Conservation (phyloP, 2,888 invertebrate species). For the Dasysyrphus albostriatus region DNA sequence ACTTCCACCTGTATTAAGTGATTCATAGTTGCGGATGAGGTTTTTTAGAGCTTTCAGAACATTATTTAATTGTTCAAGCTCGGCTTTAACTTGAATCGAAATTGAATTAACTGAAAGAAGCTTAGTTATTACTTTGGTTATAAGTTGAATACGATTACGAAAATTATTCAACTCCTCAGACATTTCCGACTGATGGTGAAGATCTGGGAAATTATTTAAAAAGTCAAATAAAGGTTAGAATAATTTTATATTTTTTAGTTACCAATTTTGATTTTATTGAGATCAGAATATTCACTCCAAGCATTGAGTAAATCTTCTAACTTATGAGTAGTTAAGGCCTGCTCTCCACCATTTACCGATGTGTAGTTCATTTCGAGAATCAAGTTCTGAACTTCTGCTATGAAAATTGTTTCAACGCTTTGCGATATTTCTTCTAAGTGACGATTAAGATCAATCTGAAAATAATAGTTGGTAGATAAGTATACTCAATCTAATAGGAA, state of each 20-base stretch:
- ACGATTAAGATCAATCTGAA: slow-evolving; percentile 82
- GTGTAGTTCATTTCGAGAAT: slow-evolving; percentile 66
- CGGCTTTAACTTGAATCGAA: slow-evolving; percentile 38
- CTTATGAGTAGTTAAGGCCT: not conserved
- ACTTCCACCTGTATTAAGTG: slow-evolving; percentile 92
- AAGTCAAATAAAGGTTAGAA: not conserved
- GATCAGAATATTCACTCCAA: slow-evolving; percentile 80
- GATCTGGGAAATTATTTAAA: slow-evolving; percentile 76
- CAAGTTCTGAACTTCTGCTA: slow-evolving; percentile 78
- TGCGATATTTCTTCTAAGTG: slow-evolving; percentile 89
- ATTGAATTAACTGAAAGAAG: slow-evolving; percentile 65
- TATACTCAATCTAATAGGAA: not conserved
- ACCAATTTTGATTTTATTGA: slow-evolving; percentile 78
- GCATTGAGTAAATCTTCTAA: slow-evolving; percentile 77
- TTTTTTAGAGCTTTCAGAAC: slow-evolving; percentile 77
- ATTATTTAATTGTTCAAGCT: slow-evolving; percentile 50
- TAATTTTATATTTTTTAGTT: slow-evolving; percentile 22
- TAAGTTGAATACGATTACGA: slow-evolving; percentile 78
- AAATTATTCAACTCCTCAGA: slow-evolving; percentile 81
- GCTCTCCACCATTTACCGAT: not conserved
- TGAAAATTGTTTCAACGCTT: slow-evolving; percentile 79
- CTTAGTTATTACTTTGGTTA: slow-evolving; percentile 77
- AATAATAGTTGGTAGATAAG: slow-evolving; percentile 5
- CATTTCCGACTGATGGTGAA: slow-evolving; percentile 76
- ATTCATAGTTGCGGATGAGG: slow-evolving; percentile 84